These are phyloP conservation scores for Parapsyche elsis DNA, from an alignment of 1,140 invertebrate genomes.

Conservation along the genomic window DNA sequence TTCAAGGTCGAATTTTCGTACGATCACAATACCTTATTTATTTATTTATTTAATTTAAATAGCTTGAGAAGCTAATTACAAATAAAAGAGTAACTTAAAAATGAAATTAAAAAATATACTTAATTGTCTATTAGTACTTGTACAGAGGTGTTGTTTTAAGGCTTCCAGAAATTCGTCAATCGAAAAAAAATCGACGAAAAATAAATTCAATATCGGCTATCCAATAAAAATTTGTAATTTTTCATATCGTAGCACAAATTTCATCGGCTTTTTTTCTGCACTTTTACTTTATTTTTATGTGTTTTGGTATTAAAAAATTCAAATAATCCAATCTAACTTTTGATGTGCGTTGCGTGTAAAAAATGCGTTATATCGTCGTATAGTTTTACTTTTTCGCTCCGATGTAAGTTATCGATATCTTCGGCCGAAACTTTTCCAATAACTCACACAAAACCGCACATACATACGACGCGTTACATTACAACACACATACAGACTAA, in stretches of 20 bases:
- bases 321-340: slow-evolving; percentile 21
- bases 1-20: too few species aligned
- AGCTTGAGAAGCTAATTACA: too few species aligned
- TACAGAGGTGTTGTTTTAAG: neutral
- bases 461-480: neutral
- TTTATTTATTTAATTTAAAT: too few species aligned
- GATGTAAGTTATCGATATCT: slow-evolving; percentile 20
- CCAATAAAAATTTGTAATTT: too few species aligned
- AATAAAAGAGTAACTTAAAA: too few species aligned
- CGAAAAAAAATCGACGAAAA: too few species aligned
- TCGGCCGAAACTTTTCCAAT: slow-evolving; percentile 15
- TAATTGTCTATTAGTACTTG: too few species aligned
- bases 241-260: neutral
- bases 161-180: neutral
- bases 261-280: neutral
- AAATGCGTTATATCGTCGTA: neutral
- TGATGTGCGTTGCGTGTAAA: slow-evolving; percentile 15
- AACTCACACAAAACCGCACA: neutral
- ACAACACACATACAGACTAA: too few species aligned
- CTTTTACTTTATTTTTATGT: neutral
- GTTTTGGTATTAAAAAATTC: slow-evolving; percentile 6
- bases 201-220: too few species aligned
- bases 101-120: neutral
- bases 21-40: too few species aligned
- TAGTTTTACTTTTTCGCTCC: slow-evolving; percentile 3